These are phyloP conservation scores for Hyposmocoma kahamanoa DNA, from an alignment of 1,140 invertebrate species.

Conservation along the genomic window DNA sequence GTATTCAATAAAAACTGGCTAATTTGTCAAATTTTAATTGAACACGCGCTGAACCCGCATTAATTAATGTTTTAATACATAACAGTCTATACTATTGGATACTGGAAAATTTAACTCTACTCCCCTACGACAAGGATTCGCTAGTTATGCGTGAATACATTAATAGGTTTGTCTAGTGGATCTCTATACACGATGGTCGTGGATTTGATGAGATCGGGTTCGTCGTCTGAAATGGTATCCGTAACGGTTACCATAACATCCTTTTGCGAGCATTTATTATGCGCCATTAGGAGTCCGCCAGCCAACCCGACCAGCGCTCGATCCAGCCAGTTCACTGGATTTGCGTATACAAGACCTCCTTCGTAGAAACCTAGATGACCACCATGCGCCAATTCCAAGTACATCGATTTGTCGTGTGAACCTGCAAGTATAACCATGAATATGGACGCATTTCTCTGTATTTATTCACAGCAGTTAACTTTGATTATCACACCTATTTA, in stretches of 20 bases:
- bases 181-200: conserved; percentile 50
- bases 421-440: conserved; percentile 70
- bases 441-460: too few species aligned
- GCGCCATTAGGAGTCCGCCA: conserved; percentile 78
- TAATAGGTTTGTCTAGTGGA: conserved; percentile 43
- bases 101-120: too few species aligned
- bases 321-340: conserved; percentile 93
- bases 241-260: conserved; percentile 11
- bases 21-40: too few species aligned
- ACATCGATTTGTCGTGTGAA: conserved; percentile 79
- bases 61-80: too few species aligned
- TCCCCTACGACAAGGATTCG: too few species aligned
- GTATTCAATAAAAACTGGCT: too few species aligned
- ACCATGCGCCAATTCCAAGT: conserved; percentile 89
- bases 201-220: conserved; percentile 58
- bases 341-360: conserved; percentile 87
- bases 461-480: too few species aligned
- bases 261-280: conserved; percentile 65
- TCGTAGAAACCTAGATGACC: conserved; percentile 96
- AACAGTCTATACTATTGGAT: too few species aligned
- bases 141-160: too few species aligned
- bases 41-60: too few species aligned
- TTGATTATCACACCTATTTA: too few species aligned
- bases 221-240: conserved; percentile 28
- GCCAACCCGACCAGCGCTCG: conserved; percentile 84